Evolutionary conservation across 2,113 vertebrate species (phyloP).

Genomic region (Larimichthys crocea): DNA sequence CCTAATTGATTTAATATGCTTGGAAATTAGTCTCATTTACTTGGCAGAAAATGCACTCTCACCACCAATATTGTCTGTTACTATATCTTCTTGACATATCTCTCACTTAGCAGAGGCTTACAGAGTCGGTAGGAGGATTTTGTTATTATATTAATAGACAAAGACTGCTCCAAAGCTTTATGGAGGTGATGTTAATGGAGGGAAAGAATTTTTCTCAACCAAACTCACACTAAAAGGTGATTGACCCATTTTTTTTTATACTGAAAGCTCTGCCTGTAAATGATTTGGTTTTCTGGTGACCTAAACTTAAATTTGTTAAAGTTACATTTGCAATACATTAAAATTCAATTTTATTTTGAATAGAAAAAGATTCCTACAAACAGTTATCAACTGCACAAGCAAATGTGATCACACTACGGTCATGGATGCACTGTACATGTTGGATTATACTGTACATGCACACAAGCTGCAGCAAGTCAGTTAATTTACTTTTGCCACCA

Average conservation of each 20-base stretch:
- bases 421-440: background rate
- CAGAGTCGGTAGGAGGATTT: slow-evolving; percentile 31
- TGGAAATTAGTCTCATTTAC: slow-evolving; percentile 60
- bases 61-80: slow-evolving; percentile 28
- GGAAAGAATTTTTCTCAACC: slow-evolving; percentile 1
- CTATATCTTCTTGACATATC: slow-evolving; percentile 35
- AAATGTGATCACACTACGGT: background rate
- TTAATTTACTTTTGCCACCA: background rate
- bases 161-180: slow-evolving; percentile 41
- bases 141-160: slow-evolving; percentile 38
- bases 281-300: background rate
- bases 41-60: slow-evolving; percentile 37
- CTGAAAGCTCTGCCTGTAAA: background rate
- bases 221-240: slow-evolving; percentile 14
- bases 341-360: background rate
- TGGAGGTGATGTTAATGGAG: slow-evolving; percentile 19
- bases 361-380: background rate
- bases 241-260: slow-evolving; percentile 5
- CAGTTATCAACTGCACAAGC: background rate
- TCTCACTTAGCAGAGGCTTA: slow-evolving; percentile 40
- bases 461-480: background rate
- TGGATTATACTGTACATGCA: too few relatives aligned
- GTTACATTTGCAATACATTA: background rate
- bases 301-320: background rate
- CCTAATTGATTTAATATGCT: slow-evolving; percentile 59